Base-by-base conservation (phyloP, 2,113 vertebrate genomes). In the Melanerpes aurifrons region DNA sequence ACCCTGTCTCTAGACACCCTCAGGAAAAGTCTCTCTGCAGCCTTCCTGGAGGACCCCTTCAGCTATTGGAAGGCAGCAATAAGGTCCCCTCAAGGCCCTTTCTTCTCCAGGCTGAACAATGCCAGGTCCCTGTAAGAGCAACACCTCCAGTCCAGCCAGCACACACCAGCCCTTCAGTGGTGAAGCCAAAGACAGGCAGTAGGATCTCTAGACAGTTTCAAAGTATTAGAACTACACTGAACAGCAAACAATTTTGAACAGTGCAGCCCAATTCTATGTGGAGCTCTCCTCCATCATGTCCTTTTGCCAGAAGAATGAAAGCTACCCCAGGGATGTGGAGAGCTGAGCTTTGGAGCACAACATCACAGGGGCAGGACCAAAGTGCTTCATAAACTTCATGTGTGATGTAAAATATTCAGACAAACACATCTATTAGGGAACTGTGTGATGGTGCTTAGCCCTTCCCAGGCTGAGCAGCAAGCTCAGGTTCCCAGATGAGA, bases 221-320 rank as follows among this genome's bases (percentile, higher is more conserved):
- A 63, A 28, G 54, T 24, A 12, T 37, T 3, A 4, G 11, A 58
- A 40, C 35, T 16, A 29, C 53, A 53, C 18, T 12, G 64, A 59
- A 61, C 0, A 69, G 32, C 43, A 67, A 81, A 81, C 43, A 32
- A 50, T 15, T 63, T 83, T 40, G 61, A 64, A 64, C 50, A 62
- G n/a, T 3, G 4, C 61, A 43, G 64, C 68, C 10, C 1, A 1
- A 3, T 7, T 45, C n/a, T 19, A 0, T 4, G 4, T 0, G 13
- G 80, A 78, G 47, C 6, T 74, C 68, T 80, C 63, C 28, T 83
- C 40, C 61, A 20, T 13, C 2, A 0, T 69, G 57, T 63, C 54
- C 54, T 71, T 47, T 67, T 67, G 22, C 62, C 56, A 29, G 54
- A 18, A 57, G 72, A 54, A 70, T 4, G 63, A 12, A 31, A 58